A percentile compares a stretch with the other conserved stretches of the same genome.
These are phyloP conservation scores for Bryconaethiops microstoma DNA, from an alignment of 2,797 vertebrate genomes.

Conservation along the genomic window DNA sequence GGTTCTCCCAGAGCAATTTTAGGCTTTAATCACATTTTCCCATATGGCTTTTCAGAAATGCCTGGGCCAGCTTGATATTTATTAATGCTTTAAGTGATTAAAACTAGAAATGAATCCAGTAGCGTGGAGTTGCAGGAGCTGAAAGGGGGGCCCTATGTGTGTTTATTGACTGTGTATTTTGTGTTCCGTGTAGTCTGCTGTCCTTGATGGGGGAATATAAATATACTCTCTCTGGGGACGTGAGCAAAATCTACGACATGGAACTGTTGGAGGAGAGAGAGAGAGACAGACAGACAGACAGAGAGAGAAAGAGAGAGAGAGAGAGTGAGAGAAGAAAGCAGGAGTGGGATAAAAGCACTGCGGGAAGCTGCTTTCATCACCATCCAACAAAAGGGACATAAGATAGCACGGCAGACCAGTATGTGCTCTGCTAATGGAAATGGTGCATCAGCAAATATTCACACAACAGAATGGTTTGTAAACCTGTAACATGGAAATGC, in stretches of 20 bases:
- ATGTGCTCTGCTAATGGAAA: constrained; percentile 26
- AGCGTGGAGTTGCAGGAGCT: not conserved
- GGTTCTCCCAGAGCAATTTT: constrained; percentile 18
- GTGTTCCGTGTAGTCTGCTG: constrained; percentile 9
- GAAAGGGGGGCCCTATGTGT: not conserved
- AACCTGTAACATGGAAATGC: not conserved
- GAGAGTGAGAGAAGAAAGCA: constrained; percentile 1
- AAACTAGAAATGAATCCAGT: constrained; percentile 30
- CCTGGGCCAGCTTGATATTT: constrained; percentile 16
- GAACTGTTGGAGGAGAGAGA: constrained; percentile 1
- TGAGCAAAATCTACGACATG: constrained; percentile 2
- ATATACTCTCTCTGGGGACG: constrained; percentile 14
- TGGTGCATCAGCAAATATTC: not conserved
- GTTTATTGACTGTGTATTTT: constrained; percentile 20
- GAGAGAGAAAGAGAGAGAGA: not conserved
- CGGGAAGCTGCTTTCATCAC: constrained; percentile 13
- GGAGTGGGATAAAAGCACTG: constrained; percentile 14
- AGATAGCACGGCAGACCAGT: constrained; percentile 11
- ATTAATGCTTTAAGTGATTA: constrained; percentile 33
- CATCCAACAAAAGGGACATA: not conserved
- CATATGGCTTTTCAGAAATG: constrained; percentile 4
- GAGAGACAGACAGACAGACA: not conserved
- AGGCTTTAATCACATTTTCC: constrained; percentile 13
- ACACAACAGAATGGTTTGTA: not conserved
- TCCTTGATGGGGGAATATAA: not conserved